Evolutionary conservation across 2,888 invertebrate species (phyloP), one percentile per base, ranked within the genome.

Genomic region (Seladonia tumulorum): DNA sequence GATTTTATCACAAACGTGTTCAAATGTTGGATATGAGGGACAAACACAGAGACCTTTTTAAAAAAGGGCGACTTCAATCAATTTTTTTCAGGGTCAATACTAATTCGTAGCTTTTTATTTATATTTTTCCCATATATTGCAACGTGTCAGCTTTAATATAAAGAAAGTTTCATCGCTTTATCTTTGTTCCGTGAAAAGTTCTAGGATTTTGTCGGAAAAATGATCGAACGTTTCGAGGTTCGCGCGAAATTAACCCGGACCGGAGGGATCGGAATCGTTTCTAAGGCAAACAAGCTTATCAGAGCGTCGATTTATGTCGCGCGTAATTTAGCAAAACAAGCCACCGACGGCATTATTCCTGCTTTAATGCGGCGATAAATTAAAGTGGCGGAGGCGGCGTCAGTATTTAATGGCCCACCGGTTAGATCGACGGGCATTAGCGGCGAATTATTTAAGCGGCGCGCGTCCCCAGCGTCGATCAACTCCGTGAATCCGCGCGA

Each of bases 231-330:
- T 25, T 60, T 25, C 25, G 60, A 72, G 0, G 39, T 8, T 16
- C 35, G 73, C 2, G 53, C 5, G 63, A 66, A 82, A 80, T 81
- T 80, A 80, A 85, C 63, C 72, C 49, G 29, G 12, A 18, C 42
- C 8, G 68, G 22, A 45, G 73, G 60, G 74, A 49, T 79, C 76
- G 71, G 66, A 72, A 71, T 45, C 60, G 77, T 85, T 75, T 42
- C 81, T 74, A 79, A 85, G 75, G 78, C 74, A 82, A 85, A 85
- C 78, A 75, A 78, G 87, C 77, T 82, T 87, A 85, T 78, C 82
- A 22, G 72, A 5, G 5, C 60, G 60, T 8, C 66, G 80, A 85
- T 87, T 87, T 82, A 82, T 76, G 53, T 29, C 60, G 16, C 70
- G 82, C 39, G 57, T 74, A 82, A 85, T 86, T 86, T 76, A 81